phyloP scores from a whole-genome alignment of 2,113 vertebrate species.

The Xiphorhynchus elegans region DNA sequence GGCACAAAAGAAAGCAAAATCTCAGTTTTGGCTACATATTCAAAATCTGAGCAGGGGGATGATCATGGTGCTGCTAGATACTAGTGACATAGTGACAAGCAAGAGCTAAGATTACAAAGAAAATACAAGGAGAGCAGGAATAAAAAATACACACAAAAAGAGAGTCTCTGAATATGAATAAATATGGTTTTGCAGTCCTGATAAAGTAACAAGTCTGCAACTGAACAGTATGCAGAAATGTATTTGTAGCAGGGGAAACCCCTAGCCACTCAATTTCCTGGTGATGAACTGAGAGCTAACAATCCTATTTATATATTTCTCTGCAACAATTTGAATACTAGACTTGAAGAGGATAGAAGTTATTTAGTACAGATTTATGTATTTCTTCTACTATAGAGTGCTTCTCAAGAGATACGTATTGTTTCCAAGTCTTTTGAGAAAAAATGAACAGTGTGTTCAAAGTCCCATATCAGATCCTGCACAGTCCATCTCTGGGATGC shows the following conservation, averaged over 20 bases:
- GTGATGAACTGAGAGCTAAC: not conserved
- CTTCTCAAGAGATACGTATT: not conserved
- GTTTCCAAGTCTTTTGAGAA: not conserved
- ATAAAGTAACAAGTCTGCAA: not conserved
- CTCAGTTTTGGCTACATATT: not conserved
- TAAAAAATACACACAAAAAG: not conserved
- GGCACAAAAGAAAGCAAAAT: not conserved
- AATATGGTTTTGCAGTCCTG: not conserved
- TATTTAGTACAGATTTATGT: not conserved
- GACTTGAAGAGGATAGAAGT: not conserved
- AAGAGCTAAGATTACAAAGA: not conserved
- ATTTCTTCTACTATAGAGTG: not conserved
- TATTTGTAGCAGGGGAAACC: not conserved
- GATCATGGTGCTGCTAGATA: not conserved
- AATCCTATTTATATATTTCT: not conserved
- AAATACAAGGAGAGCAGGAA: not conserved
- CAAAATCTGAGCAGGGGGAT: not conserved
- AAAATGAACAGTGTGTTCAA: not conserved
- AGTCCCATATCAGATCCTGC: not conserved
- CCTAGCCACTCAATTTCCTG: not conserved
- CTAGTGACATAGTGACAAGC: not conserved
- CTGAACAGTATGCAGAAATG: not conserved
- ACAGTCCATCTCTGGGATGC: not conserved
- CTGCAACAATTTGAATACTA: not conserved
- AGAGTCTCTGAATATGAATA: not conserved